phyloP scores from a whole-genome alignment of 2,113 vertebrate species.

The Mustela lutreola region DNA sequence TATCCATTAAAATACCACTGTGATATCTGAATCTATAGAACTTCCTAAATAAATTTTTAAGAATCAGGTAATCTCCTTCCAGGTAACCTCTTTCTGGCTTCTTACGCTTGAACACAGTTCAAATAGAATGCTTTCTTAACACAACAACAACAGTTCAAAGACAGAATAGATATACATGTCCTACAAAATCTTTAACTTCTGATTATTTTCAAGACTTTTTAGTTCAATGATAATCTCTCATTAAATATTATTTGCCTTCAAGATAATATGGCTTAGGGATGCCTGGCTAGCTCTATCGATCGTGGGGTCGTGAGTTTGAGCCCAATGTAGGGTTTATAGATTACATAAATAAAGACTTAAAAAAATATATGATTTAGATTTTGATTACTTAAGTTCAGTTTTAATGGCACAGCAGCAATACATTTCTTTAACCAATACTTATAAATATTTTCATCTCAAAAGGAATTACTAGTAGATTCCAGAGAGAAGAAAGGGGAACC shows the following conservation, averaged over 20 bases:
- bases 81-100: background rate
- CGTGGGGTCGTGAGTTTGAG: background rate
- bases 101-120: background rate
- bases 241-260: conserved; percentile 10
- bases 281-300: background rate
- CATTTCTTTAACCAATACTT: background rate
- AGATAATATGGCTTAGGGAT: background rate
- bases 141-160: background rate
- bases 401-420: background rate
- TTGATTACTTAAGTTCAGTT: background rate
- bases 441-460: background rate
- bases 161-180: background rate
- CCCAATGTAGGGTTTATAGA: background rate
- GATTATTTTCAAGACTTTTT: background rate
- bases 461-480: background rate
- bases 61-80: background rate
- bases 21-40: background rate
- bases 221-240: background rate
- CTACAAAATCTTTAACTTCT: background rate
- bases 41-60: background rate
- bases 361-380: background rate
- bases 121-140: background rate
- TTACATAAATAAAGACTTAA: background rate
- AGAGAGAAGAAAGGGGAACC: background rate
- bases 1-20: background rate